phyloP scores from a whole-genome alignment of 2,113 vertebrate species.

The Sigmodon hispidus region DNA sequence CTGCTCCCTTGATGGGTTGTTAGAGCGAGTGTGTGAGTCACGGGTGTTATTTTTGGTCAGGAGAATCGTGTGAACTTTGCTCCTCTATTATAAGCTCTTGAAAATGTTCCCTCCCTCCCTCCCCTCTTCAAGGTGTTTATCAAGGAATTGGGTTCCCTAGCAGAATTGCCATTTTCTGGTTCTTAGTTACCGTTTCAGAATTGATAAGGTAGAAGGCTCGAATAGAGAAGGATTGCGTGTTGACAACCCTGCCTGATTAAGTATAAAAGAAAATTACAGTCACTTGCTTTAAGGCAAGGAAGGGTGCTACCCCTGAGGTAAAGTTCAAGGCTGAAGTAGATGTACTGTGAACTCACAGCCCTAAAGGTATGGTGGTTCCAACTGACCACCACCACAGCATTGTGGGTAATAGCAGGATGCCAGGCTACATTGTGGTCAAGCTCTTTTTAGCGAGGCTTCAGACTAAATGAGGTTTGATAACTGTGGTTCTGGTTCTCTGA shows the following conservation, averaged over 20 bases:
- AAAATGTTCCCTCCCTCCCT: background rate
- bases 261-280: conserved; percentile 44
- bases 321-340: background rate
- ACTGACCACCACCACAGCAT: background rate
- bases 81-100: conserved; percentile 73
- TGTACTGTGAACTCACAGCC: background rate
- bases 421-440: background rate
- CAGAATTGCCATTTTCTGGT: conserved; percentile 65
- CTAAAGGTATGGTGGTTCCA: background rate
- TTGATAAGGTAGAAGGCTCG: conserved; percentile 60
- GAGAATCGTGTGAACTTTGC: conserved; percentile 77
- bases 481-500: background rate
- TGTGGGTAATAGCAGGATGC: background rate
- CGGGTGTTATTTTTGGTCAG: conserved; percentile 77
- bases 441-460: background rate
- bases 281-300: background rate
- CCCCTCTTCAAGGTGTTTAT: conserved; percentile 46
- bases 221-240: conserved; percentile 36
- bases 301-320: background rate
- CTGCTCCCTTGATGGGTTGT: conserved; percentile 67
- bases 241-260: conserved; percentile 45
- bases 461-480: background rate
- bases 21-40: conserved; percentile 73
- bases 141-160: conserved; percentile 63
- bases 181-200: conserved; percentile 67